Evolutionary conservation across 2,113 vertebrate species (phyloP), one percentile per base, ranked within the genome.

Genomic region (Boulengeromyrus knoepffleri): DNA sequence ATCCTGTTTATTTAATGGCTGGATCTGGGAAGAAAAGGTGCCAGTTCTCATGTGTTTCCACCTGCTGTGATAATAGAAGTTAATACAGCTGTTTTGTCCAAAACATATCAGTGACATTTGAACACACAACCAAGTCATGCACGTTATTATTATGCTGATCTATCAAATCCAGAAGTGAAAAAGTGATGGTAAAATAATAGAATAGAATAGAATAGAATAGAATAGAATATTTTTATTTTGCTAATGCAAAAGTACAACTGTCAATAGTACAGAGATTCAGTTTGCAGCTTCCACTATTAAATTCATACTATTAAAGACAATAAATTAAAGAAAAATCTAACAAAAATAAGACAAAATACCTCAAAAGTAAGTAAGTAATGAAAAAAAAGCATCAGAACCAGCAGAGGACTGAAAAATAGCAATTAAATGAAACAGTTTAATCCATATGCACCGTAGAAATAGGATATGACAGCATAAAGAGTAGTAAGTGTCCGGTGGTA

Each of bases 11-110:
- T 89, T 87, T 70, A 85, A 89, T 89, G 89, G 46, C 90, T 85
- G 70, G 58, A 91, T 50, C 53, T 39, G 45, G 88, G 84, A 90
- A 87, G 13, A 52, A 58, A 53, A 90, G 36, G 36, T 31, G n/a
- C 36, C 66, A 58, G 39, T 84, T 80, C 39, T 46, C n/a, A 46
- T 46, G 19, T 42, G 21, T 36, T 53, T 24, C 74, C 58, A 88
- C 86, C 10, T 85, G 90, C 13, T 87, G 90, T 89, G 91, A 91
- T 90, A 77, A 45, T 47, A 19, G 12, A 13, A 88, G 62, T 91
- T 91, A 86, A 90, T 89, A 91, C 91, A 89, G 91, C 47, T 56
- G 80, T 66, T 90, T 90, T 86, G 19, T 86, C 46, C 24, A 47
- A 49, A 85, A 85, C n/a, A 27, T 53, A 87, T 52, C 85, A 27